These are phyloP conservation scores for Drosophila bunnanda DNA, from an alignment of 2,888 invertebrate species.

Conservation along the genomic window DNA sequence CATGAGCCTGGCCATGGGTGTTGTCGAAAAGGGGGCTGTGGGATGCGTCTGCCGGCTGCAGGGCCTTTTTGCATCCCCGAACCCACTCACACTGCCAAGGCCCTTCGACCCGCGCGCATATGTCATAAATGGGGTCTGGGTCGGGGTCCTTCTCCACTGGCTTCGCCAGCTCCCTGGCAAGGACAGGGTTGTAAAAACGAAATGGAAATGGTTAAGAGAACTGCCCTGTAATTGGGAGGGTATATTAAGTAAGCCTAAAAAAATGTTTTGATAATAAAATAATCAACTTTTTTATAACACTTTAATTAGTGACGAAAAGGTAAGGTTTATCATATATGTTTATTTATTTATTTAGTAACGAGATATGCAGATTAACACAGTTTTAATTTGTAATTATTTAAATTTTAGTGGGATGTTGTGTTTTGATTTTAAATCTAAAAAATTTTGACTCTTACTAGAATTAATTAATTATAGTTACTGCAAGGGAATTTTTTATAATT, in stretches of 20 bases:
- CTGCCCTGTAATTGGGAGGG: conserved; percentile 3
- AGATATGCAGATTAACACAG: neutral
- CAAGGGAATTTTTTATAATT: too few relatives aligned
- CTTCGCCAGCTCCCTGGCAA: conserved; percentile 27
- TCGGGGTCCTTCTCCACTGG: conserved; percentile 23
- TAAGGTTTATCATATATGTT: neutral
- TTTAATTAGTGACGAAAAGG: neutral
- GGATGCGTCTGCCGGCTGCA: conserved; percentile 37
- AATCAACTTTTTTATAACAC: neutral
- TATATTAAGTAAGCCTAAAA: neutral
- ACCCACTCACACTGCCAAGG: conserved; percentile 1
- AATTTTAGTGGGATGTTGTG: too few relatives aligned
- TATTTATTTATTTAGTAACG: neutral
- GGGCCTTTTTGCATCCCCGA: conserved; percentile 22
- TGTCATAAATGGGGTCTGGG: conserved; percentile 67
- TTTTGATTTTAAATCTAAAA: too few relatives aligned
- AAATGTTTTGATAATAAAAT: neutral
- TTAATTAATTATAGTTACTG: too few relatives aligned
- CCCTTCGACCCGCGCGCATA: conserved; percentile 57
- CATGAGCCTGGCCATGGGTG: neutral
- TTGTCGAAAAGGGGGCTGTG: conserved; percentile 22
- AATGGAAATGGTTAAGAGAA: conserved; percentile 59
- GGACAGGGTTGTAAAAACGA: conserved; percentile 60
- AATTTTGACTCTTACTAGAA: too few relatives aligned
- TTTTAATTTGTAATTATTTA: neutral